These are phyloP conservation scores for Callithrix jacchus DNA, from an alignment of 2,113 vertebrate species.

Conservation along the genomic window DNA sequence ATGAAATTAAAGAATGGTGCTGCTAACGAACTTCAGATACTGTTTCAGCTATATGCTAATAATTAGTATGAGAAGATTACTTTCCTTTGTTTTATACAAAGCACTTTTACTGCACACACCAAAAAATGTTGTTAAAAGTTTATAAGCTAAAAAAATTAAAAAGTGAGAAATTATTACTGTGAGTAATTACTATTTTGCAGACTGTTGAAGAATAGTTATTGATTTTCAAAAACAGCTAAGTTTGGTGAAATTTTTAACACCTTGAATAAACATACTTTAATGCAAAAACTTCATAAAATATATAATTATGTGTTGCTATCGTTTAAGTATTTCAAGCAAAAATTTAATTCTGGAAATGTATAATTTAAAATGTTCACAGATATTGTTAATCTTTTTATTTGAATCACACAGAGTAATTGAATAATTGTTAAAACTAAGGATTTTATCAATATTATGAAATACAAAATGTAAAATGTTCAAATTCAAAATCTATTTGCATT, in stretches of 20 bases:
- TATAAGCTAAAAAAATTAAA: neutral
- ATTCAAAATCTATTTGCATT: neutral
- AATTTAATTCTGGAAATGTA: neutral
- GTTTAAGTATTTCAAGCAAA: neutral
- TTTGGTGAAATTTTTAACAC: neutral
- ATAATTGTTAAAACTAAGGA: neutral
- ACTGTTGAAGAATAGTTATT: neutral
- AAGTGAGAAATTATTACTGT: neutral
- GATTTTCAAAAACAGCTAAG: neutral
- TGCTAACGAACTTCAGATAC: neutral
- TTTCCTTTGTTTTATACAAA: neutral
- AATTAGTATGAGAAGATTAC: neutral
- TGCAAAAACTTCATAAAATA: neutral
- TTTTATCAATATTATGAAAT: conserved; percentile 1
- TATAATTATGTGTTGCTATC: neutral
- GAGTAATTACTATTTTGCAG: neutral
- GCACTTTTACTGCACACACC: neutral
- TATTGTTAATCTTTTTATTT: neutral
- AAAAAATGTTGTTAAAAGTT: neutral
- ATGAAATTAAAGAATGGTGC: neutral
- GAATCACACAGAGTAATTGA: neutral
- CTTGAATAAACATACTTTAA: neutral
- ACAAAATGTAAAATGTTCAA: neutral
- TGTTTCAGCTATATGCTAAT: neutral
- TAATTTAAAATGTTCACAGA: neutral